Base-by-base conservation (phyloP, 2,888 invertebrate species). In the Eucera pruinosa region DNA sequence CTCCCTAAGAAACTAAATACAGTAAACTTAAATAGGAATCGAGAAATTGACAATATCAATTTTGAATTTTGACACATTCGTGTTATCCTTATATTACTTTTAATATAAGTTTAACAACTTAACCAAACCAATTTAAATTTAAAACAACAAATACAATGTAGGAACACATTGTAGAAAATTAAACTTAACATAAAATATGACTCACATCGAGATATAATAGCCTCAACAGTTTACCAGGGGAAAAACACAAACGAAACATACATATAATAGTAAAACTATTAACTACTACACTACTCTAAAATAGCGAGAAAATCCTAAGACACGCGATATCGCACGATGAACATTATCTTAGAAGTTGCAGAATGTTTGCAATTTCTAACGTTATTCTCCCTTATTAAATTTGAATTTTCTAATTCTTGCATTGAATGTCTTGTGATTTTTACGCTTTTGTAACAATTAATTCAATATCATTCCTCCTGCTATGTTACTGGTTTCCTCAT, bases 271-370 rank as follows among this genome's bases (percentile, higher is more conserved):
- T 90, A 89, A 90, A 90, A 89, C 91, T 91, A 91, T 87, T 88
- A 91, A 85, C 91, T 91, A 91, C 89, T 86, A 88, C 85, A 86
- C 89, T 90, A 89, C 86, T 85, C 89, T 90, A 90, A 86, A 86
- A 90, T 86, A 90, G 91, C 91, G 91, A 91, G 89, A 90, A 91
- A 91, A 91, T 91, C 91, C 90, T 90, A 91, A 91, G 91, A 91
- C 91, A 90, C 89, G 82, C 78, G 81, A 83, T 78, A 82, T 84
- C 84, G 73, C 71, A 75, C 78, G 67, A 86, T 73, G 72, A 82
- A 73, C 77, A 67, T 80, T 74, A 69, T 79, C 80, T 81, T 84
- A 80, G 72, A 84, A 83, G 79, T 85, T 84, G 83, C 80, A 78
- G 70, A 78, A 67, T 73, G 36, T 30, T 80, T 77, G 82, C 76